phyloP scores from a whole-genome alignment of 2,113 vertebrate species.

The Colaptes auratus region DNA sequence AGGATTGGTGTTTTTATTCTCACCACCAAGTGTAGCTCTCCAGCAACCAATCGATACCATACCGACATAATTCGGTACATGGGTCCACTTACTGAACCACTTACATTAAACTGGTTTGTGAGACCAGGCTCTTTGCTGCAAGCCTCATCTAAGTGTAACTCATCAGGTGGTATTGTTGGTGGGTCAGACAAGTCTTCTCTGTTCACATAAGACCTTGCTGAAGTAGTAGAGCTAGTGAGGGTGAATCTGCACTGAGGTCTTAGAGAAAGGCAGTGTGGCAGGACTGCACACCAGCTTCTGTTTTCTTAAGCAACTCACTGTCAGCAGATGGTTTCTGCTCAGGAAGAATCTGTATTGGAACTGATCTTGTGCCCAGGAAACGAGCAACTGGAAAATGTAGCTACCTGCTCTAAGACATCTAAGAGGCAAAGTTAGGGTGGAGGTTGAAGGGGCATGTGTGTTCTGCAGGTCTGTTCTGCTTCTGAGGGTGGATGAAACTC shows the following conservation, averaged over 20 bases:
- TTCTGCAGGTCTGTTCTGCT: background rate
- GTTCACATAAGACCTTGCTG: background rate
- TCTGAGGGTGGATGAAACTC: background rate
- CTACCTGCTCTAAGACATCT: background rate
- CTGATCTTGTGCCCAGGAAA: background rate
- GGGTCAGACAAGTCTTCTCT: background rate
- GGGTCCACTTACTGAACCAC: background rate
- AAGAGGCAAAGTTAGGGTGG: background rate
- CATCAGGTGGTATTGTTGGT: background rate
- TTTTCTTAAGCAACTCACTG: background rate
- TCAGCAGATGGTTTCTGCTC: background rate
- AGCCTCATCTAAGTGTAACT: background rate
- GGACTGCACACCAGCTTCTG: background rate
- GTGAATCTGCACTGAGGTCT: background rate
- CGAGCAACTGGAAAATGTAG: background rate
- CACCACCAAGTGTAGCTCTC: background rate
- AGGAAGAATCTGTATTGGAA: background rate
- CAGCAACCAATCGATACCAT: background rate
- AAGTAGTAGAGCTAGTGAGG: background rate
- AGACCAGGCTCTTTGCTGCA: background rate
- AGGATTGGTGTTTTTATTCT: constrained; percentile 10
- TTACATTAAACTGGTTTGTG: background rate
- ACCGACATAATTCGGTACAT: background rate
- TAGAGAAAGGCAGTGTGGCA: rapidly evolving
- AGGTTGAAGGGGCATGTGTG: background rate